Evolutionary conservation across 2,113 vertebrate species (phyloP), one percentile per base, ranked within the genome.

Genomic region (Podocnemis expansa): DNA sequence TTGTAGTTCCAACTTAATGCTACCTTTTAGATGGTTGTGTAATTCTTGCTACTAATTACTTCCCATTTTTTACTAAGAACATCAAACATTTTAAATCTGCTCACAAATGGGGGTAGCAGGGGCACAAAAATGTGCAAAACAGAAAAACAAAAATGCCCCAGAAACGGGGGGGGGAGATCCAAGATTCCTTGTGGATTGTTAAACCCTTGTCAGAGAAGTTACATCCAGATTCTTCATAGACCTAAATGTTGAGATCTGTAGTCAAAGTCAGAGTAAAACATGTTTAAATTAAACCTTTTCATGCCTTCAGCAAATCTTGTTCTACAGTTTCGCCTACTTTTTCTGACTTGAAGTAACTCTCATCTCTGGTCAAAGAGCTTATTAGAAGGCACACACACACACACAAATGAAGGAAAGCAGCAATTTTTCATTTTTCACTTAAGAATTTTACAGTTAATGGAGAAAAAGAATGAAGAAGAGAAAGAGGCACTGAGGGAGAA

Each of bases 191-290:
- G 83, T 80, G 52, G 88, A 91, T 95, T 95, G 88, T 89, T 79
- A 92, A 93, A 96, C 91, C 54, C 88, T 93, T 91, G 70, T 87
- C 80, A 89, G n/a, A 88, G 78, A 88, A 87, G 82, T 94, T 95
- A 80, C 81, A 88, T 76, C 82, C 85, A 97, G 95, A 83, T 43
- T 76, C 92, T 98, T 89, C 45, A 47, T 84, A 96, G 91, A 92
- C 93, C 89, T 95, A 93, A 97, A 96, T 93, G 83, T 93, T 93
- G 92, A 94, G 91, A 90, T 88, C 83, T 1, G 22, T 85, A 94
- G 85, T 95, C 97, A 97, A 97, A 97, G 94, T 97, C 96, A 95
- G 95, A 88, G 81, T 95, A 96, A 97, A 96, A 95, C 87, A 88
- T 76, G 90, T 90, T 92, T 96, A 97, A 98, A 97, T 85, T 94